Evolutionary conservation across 2,797 vertebrate genomes (phyloP).

Genomic region (Knipowitschia caucasica): DNA sequence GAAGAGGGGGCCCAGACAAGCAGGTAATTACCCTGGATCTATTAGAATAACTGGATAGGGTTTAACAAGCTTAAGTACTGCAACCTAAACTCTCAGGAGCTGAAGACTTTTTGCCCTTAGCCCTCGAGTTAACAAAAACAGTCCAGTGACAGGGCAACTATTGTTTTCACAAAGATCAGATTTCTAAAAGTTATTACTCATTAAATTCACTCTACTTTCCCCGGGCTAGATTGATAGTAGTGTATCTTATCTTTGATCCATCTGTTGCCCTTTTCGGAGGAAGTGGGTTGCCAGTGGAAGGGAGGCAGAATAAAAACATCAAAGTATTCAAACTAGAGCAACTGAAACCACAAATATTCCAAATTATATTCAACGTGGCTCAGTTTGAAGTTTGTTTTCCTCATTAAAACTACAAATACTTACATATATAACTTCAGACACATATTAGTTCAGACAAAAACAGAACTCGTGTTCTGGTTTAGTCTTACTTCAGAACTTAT

Average conservation of each 20-base stretch:
- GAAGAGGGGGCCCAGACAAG: conserved; percentile 81
- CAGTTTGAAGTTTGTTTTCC: not conserved
- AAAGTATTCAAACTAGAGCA: conserved; percentile 4
- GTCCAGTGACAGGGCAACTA: no score
- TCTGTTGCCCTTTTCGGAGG: conserved; percentile 43
- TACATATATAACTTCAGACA: no score
- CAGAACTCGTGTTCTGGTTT: no score
- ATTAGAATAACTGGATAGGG: conserved; percentile 1
- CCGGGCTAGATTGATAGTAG: conserved; percentile 39
- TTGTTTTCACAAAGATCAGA: no score
- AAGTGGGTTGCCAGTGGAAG: conserved; percentile 10
- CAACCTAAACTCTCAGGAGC: no score
- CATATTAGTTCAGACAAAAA: no score
- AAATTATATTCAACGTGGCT: not conserved
- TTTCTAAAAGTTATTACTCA: no score
- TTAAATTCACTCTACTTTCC: not conserved
- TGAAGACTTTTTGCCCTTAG: no score
- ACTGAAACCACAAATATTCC: not conserved
- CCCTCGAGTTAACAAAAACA: no score
- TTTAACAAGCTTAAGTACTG: not conserved
- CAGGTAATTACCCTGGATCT: conserved; percentile 62
- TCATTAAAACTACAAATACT: no score
- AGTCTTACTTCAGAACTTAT: not conserved
- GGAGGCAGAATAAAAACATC: conserved; percentile 31
- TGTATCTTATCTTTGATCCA: conserved; percentile 27